Evolutionary conservation across 2,113 vertebrate genomes (phyloP).

Genomic region (Caloenas nicobarica): DNA sequence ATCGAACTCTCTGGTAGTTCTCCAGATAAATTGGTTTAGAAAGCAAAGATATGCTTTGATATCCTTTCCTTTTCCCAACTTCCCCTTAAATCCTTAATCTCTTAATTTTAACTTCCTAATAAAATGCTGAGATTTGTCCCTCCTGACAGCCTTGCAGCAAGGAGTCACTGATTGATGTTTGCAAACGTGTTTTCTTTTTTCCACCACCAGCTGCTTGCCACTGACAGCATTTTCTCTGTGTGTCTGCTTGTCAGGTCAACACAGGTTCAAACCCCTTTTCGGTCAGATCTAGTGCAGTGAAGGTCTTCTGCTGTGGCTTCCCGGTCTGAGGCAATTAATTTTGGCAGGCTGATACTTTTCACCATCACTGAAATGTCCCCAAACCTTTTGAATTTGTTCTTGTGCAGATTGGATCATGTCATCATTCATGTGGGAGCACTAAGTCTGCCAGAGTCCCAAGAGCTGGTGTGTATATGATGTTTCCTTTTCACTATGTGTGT

Average conservation of each 20-base stretch:
- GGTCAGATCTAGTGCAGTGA: not conserved
- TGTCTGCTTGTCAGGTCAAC: not conserved
- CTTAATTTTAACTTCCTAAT: not conserved
- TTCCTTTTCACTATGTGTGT: not conserved
- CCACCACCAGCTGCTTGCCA: not conserved
- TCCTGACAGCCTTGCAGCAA: not conserved
- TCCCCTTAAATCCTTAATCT: not conserved
- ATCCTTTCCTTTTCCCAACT: not conserved
- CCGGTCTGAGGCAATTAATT: not conserved
- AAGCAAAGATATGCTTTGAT: not conserved
- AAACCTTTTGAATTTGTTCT: slow-evolving; percentile 1
- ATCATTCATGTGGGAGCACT: slow-evolving; percentile 93
- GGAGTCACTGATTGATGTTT: not conserved
- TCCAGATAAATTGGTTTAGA: not conserved
- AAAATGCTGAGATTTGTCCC: not conserved
- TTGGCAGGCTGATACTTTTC: not conserved
- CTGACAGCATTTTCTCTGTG: not conserved
- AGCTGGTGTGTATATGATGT: slow-evolving; percentile 76
- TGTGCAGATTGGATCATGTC: slow-evolving; percentile 85
- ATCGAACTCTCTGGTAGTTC: not conserved
- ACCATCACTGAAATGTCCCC: not conserved
- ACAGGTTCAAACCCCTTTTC: not conserved
- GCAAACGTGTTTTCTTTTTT: not conserved
- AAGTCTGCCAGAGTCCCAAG: slow-evolving; percentile 88
- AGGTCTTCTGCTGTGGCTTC: not conserved